Percentiles rank a stretch among this genome's conserved stretches.
Evolutionary conservation across 2,888 invertebrate genomes (phyloP).

Genomic region (Rhimphoctona megacephalus): DNA sequence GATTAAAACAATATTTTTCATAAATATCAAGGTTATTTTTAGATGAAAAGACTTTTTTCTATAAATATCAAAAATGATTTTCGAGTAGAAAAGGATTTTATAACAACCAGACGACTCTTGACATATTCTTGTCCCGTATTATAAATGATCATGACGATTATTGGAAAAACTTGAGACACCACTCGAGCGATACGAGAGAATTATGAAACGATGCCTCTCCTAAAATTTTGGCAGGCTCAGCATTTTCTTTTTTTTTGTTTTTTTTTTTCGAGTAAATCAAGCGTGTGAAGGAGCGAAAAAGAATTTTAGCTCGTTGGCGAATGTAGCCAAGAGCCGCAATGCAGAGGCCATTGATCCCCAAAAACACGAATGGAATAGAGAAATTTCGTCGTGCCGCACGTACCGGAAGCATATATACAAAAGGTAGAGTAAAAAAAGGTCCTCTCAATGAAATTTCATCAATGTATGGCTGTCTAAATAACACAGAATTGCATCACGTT

Average conservation of each 20-base stretch:
- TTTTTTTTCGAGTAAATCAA: constrained; percentile 13
- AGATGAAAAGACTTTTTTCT: neutral
- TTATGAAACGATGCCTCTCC: constrained; percentile 35
- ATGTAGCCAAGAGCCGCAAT: constrained; percentile 67
- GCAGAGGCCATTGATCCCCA: constrained; percentile 71
- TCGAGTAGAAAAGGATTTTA: neutral
- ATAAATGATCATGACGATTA: constrained; percentile 37
- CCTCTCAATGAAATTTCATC: constrained; percentile 44
- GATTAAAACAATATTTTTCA: neutral
- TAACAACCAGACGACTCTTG: neutral
- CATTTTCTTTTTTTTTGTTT: constrained; percentile 30
- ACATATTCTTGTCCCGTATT: constrained; percentile 3
- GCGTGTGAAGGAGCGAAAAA: constrained; percentile 29
- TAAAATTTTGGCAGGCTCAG: constrained; percentile 54
- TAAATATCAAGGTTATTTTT: neutral
- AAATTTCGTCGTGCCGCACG: constrained; percentile 55
- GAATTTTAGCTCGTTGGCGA: constrained; percentile 43
- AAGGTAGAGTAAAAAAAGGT: constrained; percentile 24
- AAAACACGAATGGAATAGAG: constrained; percentile 65
- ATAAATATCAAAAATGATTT: neutral
- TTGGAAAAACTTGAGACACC: constrained; percentile 38
- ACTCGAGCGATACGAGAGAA: constrained; percentile 13
- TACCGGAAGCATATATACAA: constrained; percentile 1
- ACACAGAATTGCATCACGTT: neutral
- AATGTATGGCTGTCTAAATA: constrained; percentile 29